Conservation (phyloP, 1,140 invertebrate genomes). For the Apis laboriosa region DNA sequence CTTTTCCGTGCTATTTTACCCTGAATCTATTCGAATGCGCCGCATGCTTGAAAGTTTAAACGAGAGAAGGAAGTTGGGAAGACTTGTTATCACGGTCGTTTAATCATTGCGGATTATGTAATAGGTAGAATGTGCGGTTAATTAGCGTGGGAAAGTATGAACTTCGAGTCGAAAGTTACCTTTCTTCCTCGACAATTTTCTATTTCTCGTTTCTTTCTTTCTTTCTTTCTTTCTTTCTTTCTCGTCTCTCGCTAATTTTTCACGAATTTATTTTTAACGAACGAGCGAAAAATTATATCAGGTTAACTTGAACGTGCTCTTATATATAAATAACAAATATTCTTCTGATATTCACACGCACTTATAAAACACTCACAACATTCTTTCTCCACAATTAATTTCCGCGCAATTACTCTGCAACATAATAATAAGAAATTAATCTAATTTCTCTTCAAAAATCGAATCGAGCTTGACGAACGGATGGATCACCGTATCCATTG, state of each 20-base stretch:
- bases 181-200: constrained; percentile 31
- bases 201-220: background rate
- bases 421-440: too few relatives aligned
- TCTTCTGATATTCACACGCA: too few relatives aligned
- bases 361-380: too few relatives aligned
- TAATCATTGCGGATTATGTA: constrained; percentile 39
- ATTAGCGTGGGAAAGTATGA: constrained; percentile 34
- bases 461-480: too few relatives aligned
- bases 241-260: background rate
- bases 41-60: constrained; percentile 42
- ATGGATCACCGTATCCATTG: too few relatives aligned
- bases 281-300: background rate
- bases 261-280: too few relatives aligned
- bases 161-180: constrained; percentile 1
- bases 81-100: constrained; percentile 48
- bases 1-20: constrained; percentile 19
- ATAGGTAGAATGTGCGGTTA: constrained; percentile 43
- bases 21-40: constrained; percentile 39
- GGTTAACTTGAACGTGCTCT: background rate
- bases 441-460: too few relatives aligned
- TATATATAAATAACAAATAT: too few relatives aligned
- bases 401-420: too few relatives aligned
- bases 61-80: constrained; percentile 40
- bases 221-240: background rate
- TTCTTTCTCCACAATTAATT: too few relatives aligned